Conservation (phyloP, 1,140 invertebrate genomes). For the Anoplolepis gracilipes region DNA sequence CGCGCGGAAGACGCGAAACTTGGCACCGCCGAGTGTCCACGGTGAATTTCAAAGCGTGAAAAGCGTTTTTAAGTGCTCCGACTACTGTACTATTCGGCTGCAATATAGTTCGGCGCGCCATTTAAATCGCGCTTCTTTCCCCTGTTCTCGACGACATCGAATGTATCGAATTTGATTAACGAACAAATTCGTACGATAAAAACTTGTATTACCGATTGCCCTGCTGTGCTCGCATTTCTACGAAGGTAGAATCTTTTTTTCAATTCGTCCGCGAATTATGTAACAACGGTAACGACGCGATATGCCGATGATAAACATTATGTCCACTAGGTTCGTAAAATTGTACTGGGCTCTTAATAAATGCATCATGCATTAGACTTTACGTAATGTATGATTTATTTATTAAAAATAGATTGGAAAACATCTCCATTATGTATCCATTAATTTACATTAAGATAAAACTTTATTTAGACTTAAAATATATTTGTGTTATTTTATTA, state of each 20-base stretch:
- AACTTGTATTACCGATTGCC: not conserved
- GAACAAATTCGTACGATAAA: not conserved
- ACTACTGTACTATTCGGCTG: constrained; percentile 30
- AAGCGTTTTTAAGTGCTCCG: constrained; percentile 55
- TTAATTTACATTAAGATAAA: not conserved
- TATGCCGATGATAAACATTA: constrained; percentile 38
- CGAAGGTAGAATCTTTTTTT: not conserved
- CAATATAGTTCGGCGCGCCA: constrained; percentile 68
- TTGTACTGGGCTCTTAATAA: not conserved
- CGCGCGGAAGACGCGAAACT: not conserved
- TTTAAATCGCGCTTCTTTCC: constrained; percentile 65
- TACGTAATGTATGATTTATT: not conserved
- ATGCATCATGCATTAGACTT: not conserved
- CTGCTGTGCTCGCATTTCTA: not conserved
- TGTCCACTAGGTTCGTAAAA: constrained; percentile 64
- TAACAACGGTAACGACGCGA: constrained; percentile 53
- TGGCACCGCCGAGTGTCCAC: not conserved
- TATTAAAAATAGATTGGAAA: not conserved
- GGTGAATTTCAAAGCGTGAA: constrained; percentile 56
- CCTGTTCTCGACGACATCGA: not conserved
- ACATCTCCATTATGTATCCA: not conserved
- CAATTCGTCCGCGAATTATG: constrained; percentile 62
- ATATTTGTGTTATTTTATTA: too few species aligned
- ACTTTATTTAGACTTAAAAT: not conserved
- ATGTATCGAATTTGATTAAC: not conserved